Conservation (phyloP, 2,113 vertebrate genomes). For the Marmota monax region DNA sequence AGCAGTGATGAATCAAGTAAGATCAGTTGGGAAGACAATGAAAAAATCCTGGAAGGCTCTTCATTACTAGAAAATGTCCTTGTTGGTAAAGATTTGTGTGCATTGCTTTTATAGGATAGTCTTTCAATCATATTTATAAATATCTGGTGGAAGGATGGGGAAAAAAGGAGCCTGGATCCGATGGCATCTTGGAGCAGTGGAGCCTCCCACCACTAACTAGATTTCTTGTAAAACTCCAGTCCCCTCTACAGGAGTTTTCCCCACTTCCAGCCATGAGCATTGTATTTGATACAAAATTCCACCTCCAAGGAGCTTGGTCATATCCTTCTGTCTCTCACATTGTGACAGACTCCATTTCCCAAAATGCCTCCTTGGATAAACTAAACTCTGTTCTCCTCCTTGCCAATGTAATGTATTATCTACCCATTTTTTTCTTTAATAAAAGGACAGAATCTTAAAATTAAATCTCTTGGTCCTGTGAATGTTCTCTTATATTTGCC, state of each 20-base stretch:
- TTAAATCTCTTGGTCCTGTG: background rate
- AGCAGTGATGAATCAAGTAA: background rate
- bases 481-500: background rate
- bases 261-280: background rate
- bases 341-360: background rate
- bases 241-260: background rate
- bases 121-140: constrained; percentile 49
- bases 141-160: background rate
- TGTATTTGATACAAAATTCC: background rate
- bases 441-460: constrained; percentile 25
- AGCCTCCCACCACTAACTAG: background rate
- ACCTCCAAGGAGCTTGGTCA: background rate
- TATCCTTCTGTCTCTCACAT: background rate
- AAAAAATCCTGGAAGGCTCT: background rate
- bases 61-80: background rate
- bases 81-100: background rate
- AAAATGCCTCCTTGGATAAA: background rate
- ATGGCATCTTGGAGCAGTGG: background rate
- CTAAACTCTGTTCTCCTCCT: background rate
- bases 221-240: background rate
- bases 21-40: background rate
- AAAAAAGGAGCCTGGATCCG: background rate
- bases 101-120: background rate
- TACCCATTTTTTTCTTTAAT: background rate
- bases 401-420: background rate